Evolutionary conservation across 2,113 vertebrate genomes (phyloP), one percentile per base, ranked within the genome.

Genomic region (Lagopus leucura): DNA sequence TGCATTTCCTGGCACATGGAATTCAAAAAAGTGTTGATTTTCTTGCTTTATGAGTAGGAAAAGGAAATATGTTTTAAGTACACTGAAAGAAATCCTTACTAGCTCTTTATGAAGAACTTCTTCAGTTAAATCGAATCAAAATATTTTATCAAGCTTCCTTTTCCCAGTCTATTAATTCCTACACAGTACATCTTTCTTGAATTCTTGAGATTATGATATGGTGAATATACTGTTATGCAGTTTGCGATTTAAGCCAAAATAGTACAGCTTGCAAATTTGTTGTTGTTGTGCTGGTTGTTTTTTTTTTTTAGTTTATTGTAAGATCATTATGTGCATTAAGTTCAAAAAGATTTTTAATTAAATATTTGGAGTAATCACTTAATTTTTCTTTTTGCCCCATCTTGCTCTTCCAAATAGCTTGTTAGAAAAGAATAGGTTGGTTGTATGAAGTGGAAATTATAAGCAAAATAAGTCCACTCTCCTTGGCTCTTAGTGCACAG

Each of bases 211-310:
- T 81, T 58, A 57, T 48, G 79, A 52, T 40, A 50, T 61, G 10
- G 28, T 92, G 42, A 78, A 42, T 25, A 3, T 69, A 61, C 82
- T 86, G 10, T 22, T 83, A 5, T 52, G 13, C 38, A 71, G 0
- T 84, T 90, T 75, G 4, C 20, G 92, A 69, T 32, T 64, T 50
- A 50, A 86, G 25, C 6, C n/a, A 63, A 82, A 86, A 45, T 81
- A 70, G 4, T 66, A 13, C 12, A 77, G 16, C 27, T 48, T 63
- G 36, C 8, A 66, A 30, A 64, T 89, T 74, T 17, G 16, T 28
- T 28, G 52, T 54, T 54, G 14, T 9, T 52, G 24, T 13, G 6
- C 20, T 58, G 30, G 38, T 67, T 88, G 16, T 14, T 7, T 38
- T 42, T 34, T 38, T 70, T 70, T 64, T 47, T 52, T 25, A 11